These are phyloP conservation scores for Fistularia commersonii DNA, from an alignment of 2,797 vertebrate species.

Conservation along the genomic window DNA sequence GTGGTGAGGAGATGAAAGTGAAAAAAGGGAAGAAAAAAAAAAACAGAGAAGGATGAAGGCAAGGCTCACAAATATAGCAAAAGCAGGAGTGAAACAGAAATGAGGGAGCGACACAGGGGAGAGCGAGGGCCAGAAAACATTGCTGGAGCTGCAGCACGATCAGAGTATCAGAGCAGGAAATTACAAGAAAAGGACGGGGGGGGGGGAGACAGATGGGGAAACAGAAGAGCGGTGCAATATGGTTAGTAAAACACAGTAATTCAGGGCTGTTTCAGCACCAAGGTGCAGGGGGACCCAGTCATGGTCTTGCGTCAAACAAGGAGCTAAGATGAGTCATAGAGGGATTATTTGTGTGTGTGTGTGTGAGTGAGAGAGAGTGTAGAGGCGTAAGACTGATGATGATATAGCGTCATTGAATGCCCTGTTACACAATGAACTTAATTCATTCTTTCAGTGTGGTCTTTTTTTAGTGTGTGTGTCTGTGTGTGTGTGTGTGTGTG, in stretches of 20 bases:
- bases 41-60: conserved; percentile 30
- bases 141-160: conserved; percentile 2
- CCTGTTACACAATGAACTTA: conserved; percentile 53
- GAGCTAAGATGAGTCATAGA: conserved; percentile 69
- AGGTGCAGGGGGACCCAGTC: conserved; percentile 43
- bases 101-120: conserved; percentile 20
- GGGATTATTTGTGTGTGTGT: conserved; percentile 34
- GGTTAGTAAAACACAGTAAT: conserved; percentile 31
- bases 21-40: conserved; percentile 21
- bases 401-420: conserved; percentile 57
- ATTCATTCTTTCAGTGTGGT: conserved; percentile 12
- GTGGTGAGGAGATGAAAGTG: conserved; percentile 37
- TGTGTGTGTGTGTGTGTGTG: background rate
- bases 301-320: conserved; percentile 65
- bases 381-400: conserved; percentile 42
- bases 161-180: conserved; percentile 4
- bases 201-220: conserved; percentile 13
- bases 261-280: conserved; percentile 12
- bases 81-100: conserved; percentile 30
- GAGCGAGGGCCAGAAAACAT: conserved; percentile 18
- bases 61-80: conserved; percentile 38
- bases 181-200: conserved; percentile 11
- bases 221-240: conserved; percentile 18
- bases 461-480: conserved; percentile 2
- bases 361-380: conserved; percentile 34